phyloP scores from a whole-genome alignment of 2,113 vertebrate genomes.

The Cairina moschata region DNA sequence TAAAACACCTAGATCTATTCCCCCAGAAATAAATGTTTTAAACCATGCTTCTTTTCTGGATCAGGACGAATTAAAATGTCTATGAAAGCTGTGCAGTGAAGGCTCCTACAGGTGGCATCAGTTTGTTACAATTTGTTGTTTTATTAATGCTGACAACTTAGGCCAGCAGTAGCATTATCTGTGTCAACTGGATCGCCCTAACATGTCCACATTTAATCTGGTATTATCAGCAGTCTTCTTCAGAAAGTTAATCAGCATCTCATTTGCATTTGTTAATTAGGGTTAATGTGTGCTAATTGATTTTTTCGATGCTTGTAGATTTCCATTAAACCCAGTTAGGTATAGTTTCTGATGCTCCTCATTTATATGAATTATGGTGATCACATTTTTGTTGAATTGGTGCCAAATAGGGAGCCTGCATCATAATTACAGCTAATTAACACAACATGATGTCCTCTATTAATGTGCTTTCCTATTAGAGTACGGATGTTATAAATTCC shows the following conservation, averaged over 20 bases:
- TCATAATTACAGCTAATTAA: constrained; percentile 92
- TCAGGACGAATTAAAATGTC: background rate
- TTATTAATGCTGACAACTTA: constrained; percentile 79
- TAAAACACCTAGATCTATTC: background rate
- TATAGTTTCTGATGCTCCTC: constrained; percentile 76
- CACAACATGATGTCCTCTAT: constrained; percentile 67
- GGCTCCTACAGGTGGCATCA: constrained; percentile 69
- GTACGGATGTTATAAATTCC: constrained; percentile 70
- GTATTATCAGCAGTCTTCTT: constrained; percentile 73
- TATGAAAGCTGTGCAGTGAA: background rate
- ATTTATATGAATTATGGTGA: constrained; percentile 81
- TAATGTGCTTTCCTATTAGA: constrained; percentile 70
- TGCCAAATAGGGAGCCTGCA: constrained; percentile 77
- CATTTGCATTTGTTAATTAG: constrained; percentile 91
- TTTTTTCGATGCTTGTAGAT: constrained; percentile 84
- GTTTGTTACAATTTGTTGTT: constrained; percentile 70
- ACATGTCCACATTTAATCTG: constrained; percentile 80
- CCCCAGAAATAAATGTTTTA: background rate
- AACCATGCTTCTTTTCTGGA: background rate
- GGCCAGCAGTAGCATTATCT: constrained; percentile 74
- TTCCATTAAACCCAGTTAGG: constrained; percentile 84
- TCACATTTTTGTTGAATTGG: constrained; percentile 81
- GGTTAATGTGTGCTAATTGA: constrained; percentile 87
- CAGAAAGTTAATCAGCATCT: constrained; percentile 88
- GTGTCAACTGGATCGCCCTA: constrained; percentile 83